Conservation (phyloP, 2,797 vertebrate species). For the Borostomias antarcticus region DNA sequence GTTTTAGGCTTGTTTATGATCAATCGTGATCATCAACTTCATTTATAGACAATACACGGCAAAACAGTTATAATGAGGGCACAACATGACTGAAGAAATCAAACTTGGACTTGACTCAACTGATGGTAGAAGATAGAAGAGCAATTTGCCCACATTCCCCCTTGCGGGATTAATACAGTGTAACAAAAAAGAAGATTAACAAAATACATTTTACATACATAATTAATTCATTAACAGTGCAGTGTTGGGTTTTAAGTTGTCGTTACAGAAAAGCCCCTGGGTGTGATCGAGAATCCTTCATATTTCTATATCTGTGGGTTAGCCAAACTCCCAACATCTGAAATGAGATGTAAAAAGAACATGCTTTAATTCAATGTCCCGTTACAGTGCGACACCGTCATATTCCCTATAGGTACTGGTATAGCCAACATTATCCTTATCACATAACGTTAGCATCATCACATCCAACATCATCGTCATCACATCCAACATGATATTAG, state of each 20-base stretch:
- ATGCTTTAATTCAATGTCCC: not conserved
- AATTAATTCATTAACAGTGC: not conserved
- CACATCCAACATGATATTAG: too few species aligned
- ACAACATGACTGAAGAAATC: too few species aligned
- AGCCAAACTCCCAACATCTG: conserved; percentile 95
- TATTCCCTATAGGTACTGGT: too few species aligned
- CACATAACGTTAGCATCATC: too few species aligned
- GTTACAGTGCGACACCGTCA: not conserved
- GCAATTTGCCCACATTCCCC: too few species aligned
- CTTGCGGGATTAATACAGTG: too few species aligned
- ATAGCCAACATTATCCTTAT: too few species aligned
- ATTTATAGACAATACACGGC: not conserved
- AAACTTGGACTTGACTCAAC: too few species aligned
- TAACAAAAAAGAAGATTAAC: too few species aligned
- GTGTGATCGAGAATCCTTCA: conserved; percentile 88
- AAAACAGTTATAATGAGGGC: not conserved
- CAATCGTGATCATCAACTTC: not conserved
- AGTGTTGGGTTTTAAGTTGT: conserved; percentile 6
- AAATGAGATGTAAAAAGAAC: conserved; percentile 4
- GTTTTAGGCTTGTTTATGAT: not conserved
- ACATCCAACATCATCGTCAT: too few species aligned
- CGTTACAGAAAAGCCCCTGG: conserved; percentile 90
- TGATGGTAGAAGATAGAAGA: too few species aligned
- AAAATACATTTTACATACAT: not conserved
- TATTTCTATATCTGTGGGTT: conserved; percentile 90